Base-by-base conservation (phyloP, 1,140 invertebrate species). In the Euwallacea fornicatus region DNA sequence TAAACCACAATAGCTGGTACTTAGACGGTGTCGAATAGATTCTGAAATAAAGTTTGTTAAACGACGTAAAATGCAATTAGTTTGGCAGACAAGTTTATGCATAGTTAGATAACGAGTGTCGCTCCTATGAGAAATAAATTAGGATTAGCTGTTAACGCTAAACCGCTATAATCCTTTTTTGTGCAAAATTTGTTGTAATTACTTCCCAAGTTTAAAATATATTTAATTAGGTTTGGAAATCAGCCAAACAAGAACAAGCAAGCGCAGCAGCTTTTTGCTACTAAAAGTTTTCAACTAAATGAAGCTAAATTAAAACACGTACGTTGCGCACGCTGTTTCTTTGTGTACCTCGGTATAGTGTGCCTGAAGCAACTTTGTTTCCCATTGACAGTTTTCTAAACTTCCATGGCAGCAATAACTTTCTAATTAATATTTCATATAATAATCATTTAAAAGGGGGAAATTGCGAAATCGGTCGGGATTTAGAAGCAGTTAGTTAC, bases 201-300 rank as follows among this genome's bases (percentile, higher is more conserved):
- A 41, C 33, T 42, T 66, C 8, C 64, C 10, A 66, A 56, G 54
- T 43, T 43, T 55, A 66, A 66, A 66, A 66, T 58, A 15, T 56
- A 66, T 66, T 66, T 66, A 66, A 66, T 66, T 66, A 56, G 53
- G 64, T 56, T 66, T 66, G 46, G 21, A 55, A 66, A 66, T 66
- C 64, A 55, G 54, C 64, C 53, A 66, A 56, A 64, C n/a, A 13
- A 53, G 46, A 42, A 16, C 46, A 42, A 42, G 44, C 64, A 55
- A 42, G 33, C 33, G 11, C 64, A 53, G 41, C 7, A 66, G 44
- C 64, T 55, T 66, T 58, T 42, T 66, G 54, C 33, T 58, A 13
- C 8, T 8, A 66, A 58, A 66, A 66, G 53, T 55, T 66, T 65
- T 55, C 21, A 66, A 66, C 53, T 66, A 56, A 56, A 66, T 56